Evolutionary conservation across 2,888 invertebrate genomes (phyloP).

Genomic region (Drosophila leonis): DNA sequence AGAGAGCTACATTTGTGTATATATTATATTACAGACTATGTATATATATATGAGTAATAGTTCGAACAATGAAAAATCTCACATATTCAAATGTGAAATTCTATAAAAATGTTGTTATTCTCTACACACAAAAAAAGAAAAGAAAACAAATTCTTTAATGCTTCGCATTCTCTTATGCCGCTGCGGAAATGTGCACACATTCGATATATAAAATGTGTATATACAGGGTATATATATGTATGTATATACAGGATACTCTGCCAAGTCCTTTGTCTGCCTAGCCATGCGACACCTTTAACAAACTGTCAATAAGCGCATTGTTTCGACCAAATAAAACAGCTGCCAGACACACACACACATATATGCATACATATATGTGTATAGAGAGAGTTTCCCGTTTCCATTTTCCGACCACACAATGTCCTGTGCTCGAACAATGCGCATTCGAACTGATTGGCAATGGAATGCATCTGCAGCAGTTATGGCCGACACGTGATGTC

Average conservation of each 20-base stretch:
- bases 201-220: constrained; percentile 3
- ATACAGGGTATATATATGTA: not conserved
- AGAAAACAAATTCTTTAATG: not conserved
- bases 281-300: constrained; percentile 66
- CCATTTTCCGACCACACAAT: constrained; percentile 56
- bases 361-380: not conserved
- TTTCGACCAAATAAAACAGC: constrained; percentile 69
- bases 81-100: constrained; percentile 2
- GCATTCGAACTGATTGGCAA: constrained; percentile 64
- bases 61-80: not conserved
- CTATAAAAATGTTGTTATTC: not conserved
- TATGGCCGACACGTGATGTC: constrained; percentile 72
- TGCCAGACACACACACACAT: constrained; percentile 42
- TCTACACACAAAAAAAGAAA: not conserved
- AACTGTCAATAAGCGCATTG: constrained; percentile 78
- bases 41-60: constrained; percentile 6
- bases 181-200: constrained; percentile 54
- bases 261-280: constrained; percentile 40
- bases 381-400: constrained; percentile 14
- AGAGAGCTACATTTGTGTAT: not conserved
- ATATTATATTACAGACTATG: not conserved
- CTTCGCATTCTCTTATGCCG: not conserved
- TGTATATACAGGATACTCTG: constrained; percentile 37
- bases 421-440: constrained; percentile 32
- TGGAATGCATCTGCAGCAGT: constrained; percentile 67